A percentile compares a stretch with the other conserved stretches of the same genome.
Evolutionary conservation across 2,888 invertebrate genomes (phyloP).

Genomic region (Lasioglossum figueresi): DNA sequence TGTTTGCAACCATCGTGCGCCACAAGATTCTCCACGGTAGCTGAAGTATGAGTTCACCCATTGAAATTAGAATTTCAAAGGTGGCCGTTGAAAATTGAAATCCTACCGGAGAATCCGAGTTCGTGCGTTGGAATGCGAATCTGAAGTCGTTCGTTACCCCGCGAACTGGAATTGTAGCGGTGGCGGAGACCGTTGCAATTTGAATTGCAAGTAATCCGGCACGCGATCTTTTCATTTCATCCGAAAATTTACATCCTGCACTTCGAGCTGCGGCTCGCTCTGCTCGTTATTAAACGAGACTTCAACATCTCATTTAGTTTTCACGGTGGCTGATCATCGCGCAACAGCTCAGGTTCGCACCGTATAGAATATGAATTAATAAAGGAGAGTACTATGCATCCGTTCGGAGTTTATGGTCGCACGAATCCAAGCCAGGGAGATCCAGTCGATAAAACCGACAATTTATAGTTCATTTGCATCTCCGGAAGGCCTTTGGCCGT

Average conservation of each 20-base stretch:
- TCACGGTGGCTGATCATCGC: not conserved
- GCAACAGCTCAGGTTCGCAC: not conserved
- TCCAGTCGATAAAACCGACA: conserved; percentile 7
- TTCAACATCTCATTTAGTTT: not conserved
- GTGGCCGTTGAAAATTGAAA: not conserved
- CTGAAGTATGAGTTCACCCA: not conserved
- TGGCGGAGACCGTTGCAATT: not conserved
- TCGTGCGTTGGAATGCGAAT: not conserved
- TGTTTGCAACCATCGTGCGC: not conserved
- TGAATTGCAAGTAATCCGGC: not conserved
- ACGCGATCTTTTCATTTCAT: not conserved
- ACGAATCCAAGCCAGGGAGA: not conserved
- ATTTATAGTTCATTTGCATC: conserved; percentile 4
- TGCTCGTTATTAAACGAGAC: conserved; percentile 2
- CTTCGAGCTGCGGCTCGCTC: not conserved
- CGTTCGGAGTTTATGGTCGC: not conserved
- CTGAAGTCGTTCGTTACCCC: not conserved
- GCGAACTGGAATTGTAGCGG: not conserved
- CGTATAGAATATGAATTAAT: not conserved
- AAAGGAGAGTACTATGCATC: not conserved
- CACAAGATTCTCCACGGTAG: not conserved
- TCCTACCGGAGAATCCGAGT: not conserved
- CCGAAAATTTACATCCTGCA: not conserved
- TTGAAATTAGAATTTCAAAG: not conserved
- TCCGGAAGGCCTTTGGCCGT: conserved; percentile 19